Conservation (phyloP, 2,797 vertebrate species). For the Tiaroga cobitis region DNA sequence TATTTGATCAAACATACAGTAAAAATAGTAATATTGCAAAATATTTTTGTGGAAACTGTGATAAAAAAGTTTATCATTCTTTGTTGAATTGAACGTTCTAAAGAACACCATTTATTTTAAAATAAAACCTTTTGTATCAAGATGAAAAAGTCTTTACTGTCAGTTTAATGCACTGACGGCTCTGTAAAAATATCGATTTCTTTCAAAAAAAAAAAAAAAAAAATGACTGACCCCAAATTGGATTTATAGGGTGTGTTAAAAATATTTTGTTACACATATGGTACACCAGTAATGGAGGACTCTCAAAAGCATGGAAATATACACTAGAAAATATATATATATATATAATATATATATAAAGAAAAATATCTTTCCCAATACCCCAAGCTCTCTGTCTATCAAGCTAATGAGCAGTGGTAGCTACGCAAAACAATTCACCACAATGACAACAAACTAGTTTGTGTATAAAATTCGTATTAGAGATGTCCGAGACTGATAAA, state of each 20-base stretch:
- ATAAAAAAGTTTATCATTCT: background rate
- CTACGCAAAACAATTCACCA: background rate
- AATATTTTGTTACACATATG: background rate
- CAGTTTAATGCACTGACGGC: background rate
- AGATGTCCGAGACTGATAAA: background rate
- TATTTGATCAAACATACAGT: background rate
- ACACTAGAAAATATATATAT: background rate
- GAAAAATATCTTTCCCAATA: background rate
- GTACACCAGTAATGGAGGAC: background rate
- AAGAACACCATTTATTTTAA: background rate
- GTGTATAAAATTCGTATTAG: background rate
- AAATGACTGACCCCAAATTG: background rate
- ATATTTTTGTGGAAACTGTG: background rate
- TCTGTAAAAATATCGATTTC: background rate
- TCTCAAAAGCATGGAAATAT: background rate
- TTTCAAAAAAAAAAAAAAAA: no score
- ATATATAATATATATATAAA: no score
- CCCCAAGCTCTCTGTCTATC: background rate
- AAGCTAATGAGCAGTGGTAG: background rate
- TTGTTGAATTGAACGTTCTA: background rate
- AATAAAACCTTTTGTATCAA: background rate
- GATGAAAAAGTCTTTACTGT: background rate
- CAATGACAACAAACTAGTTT: conserved; percentile 1
- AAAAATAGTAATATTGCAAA: background rate
- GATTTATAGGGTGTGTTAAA: background rate